These are phyloP conservation scores for Sthenelais limicola DNA, from an alignment of 2,888 invertebrate species.

Conservation along the genomic window DNA sequence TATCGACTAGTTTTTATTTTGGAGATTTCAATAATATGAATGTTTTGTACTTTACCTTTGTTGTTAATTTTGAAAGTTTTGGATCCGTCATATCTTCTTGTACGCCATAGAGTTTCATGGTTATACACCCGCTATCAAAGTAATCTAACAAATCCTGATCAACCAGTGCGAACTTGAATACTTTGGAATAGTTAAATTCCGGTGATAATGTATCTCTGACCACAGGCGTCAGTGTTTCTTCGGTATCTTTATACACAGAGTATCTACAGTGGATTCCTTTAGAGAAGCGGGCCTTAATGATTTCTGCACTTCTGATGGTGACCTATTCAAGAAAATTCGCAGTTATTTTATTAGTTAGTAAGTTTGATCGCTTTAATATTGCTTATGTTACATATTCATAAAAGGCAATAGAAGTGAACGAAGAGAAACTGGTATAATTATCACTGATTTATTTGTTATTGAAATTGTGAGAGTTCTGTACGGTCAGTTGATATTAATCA, in stretches of 20 bases:
- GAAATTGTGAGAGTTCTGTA: too few relatives aligned
- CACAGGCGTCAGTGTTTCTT: conserved; percentile 61
- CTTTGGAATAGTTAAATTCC: conserved; percentile 65
- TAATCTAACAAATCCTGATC: conserved; percentile 69
- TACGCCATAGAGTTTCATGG: conserved; percentile 69
- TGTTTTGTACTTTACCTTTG: conserved; percentile 59
- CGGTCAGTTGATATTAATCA: too few relatives aligned
- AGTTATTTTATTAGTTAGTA: neutral
- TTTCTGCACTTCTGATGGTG: conserved; percentile 59
- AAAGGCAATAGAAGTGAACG: neutral
- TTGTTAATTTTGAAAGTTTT: conserved; percentile 68
- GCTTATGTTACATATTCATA: neutral
- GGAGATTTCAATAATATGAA: too few relatives aligned
- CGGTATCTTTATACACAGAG: conserved; percentile 62
- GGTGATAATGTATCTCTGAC: conserved; percentile 65
- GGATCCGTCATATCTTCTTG: conserved; percentile 69
- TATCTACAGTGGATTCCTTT: conserved; percentile 69
- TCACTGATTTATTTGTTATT: too few relatives aligned
- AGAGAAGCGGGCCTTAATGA: conserved; percentile 67
- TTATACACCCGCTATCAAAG: conserved; percentile 70
- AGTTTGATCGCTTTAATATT: too few relatives aligned
- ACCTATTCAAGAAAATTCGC: conserved; percentile 57
- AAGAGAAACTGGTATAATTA: neutral
- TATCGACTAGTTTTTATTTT: too few relatives aligned
- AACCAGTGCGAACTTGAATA: conserved; percentile 60